Evolutionary conservation across 2,888 invertebrate species (phyloP), one percentile per base, ranked within the genome.

Genomic region (Cephonodes hylas): DNA sequence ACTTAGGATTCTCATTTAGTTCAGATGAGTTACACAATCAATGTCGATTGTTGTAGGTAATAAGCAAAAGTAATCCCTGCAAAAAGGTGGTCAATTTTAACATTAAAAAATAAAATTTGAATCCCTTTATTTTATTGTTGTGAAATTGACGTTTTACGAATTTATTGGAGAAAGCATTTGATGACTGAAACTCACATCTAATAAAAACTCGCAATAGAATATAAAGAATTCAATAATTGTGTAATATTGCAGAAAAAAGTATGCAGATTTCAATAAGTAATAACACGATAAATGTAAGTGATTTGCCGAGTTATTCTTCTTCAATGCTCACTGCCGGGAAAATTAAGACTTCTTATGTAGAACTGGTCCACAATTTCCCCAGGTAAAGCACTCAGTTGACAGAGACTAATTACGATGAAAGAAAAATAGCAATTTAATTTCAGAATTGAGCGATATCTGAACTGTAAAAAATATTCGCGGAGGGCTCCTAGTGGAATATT

Each of bases 371-470:
- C 64, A 61, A 27, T 53, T 58, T 62, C 66, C 71, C 65, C 59
- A 34, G 58, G 61, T 63, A 38, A 56, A 34, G 60, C 44, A 65
- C 66, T 63, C 44, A 66, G 8, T 53, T 67, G 71, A 72, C 70
- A 72, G 61, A 70, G 70, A 74, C 67, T 76, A 74, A 79, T 75
- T 72, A 74, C 69, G 42, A 60, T 48, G 61, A 66, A 69, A 71
- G 68, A 74, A 72, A 73, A 71, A 71, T 71, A 67, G 42, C 65
- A 69, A 71, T 75, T 70, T 68, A 66, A 73, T 78, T 75, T 71
- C 53, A 53, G 48, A 59, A 69, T 66, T 63, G 64, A 65, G 64
- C 48, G 62, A 53, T 31, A 53, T 53, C 10, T 18, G 18, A 53
- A 53, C 18, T 27, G 53, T n/a, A 38, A 48, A 44, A 53, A 53